phyloP scores from a whole-genome alignment of 2,113 vertebrate species.

The Ictalurus furcatus region DNA sequence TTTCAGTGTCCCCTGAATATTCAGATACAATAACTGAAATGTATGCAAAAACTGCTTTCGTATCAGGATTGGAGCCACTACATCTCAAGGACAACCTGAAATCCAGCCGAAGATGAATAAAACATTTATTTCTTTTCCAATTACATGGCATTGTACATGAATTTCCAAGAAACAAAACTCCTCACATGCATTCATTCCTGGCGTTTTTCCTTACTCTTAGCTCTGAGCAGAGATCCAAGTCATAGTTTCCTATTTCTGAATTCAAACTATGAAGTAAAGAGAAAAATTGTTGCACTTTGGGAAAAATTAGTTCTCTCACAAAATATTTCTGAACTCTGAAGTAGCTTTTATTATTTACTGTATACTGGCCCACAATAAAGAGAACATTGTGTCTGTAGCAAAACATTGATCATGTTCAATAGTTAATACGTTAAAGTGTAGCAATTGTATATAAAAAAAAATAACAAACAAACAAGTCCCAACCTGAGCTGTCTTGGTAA shows the following conservation, averaged over 20 bases:
- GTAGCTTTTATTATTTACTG: no score
- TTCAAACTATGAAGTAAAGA: not conserved
- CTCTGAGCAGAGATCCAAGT: not conserved
- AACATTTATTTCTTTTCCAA: not conserved
- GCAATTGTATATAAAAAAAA: no score
- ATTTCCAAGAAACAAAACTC: not conserved
- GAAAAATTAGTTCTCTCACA: no score
- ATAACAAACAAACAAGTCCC: no score
- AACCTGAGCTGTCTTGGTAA: not conserved
- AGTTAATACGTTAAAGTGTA: no score
- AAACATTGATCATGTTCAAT: no score
- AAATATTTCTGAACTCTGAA: no score
- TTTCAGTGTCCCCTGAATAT: not conserved
- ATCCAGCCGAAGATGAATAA: not conserved
- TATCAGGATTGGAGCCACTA: conserved; percentile 1
- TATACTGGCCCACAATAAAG: no score
- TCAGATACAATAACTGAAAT: conserved; percentile 23
- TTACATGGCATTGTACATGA: not conserved
- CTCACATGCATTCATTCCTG: not conserved
- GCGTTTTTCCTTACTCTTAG: not conserved
- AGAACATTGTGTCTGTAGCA: no score
- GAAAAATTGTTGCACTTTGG: not conserved
- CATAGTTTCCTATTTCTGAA: not conserved
- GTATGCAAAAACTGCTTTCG: not conserved
- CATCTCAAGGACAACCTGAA: conserved; percentile 26